Conservation (phyloP, 2,113 vertebrate species). For the Pteruthius melanotis region DNA sequence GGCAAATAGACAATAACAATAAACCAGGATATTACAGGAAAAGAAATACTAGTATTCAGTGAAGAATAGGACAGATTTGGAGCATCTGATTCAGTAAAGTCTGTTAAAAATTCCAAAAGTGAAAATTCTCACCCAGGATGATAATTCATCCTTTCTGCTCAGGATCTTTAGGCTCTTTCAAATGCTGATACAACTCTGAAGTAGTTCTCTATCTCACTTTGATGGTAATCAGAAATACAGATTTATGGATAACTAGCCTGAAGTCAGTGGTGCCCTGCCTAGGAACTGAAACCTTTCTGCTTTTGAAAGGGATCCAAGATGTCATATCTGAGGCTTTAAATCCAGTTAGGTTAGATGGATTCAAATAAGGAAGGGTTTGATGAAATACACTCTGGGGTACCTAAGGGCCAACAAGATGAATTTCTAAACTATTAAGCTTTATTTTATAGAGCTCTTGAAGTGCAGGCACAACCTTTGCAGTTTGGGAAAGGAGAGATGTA, state of each 20-base stretch:
- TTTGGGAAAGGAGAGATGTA: background rate
- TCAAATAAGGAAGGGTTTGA: background rate
- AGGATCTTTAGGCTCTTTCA: background rate
- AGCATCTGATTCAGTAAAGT: background rate
- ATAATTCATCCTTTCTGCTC: background rate
- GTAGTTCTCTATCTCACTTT: background rate
- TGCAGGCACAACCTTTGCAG: background rate
- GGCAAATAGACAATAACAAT: background rate
- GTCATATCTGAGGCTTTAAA: background rate
- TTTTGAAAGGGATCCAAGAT: background rate
- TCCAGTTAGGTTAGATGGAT: background rate
- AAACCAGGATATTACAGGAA: background rate
- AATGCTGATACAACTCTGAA: background rate
- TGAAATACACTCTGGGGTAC: background rate
- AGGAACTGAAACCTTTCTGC: background rate
- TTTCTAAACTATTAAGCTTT: background rate
- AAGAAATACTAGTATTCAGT: background rate
- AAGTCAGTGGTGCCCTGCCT: background rate
- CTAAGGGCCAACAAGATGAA: background rate
- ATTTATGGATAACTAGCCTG: background rate
- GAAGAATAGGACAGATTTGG: background rate
- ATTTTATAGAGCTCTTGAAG: background rate
- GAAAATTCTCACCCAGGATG: background rate
- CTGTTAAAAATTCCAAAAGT: background rate
- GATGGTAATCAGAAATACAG: background rate